Evolutionary conservation across 2,888 invertebrate species (phyloP).

Genomic region (Oscheius sp.): DNA sequence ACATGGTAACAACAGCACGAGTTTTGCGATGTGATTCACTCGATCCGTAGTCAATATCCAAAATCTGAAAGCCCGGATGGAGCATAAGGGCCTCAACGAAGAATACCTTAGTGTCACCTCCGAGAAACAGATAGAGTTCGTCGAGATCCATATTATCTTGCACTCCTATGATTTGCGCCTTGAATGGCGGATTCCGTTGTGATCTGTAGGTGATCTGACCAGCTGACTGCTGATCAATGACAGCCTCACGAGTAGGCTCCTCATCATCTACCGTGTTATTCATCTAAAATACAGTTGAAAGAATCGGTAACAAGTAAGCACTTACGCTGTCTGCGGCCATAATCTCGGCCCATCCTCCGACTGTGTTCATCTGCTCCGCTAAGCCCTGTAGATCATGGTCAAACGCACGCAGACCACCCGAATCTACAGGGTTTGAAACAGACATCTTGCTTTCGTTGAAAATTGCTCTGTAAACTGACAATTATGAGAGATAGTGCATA

Average conservation of each 20-base stretch:
- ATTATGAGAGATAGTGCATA: too few species aligned
- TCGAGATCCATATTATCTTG: background rate
- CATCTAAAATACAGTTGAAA: slow-evolving; percentile 9
- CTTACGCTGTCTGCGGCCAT: slow-evolving; percentile 34
- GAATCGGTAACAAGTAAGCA: background rate
- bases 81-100: background rate
- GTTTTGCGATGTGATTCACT: too few species aligned
- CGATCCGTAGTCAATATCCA: background rate
- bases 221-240: background rate
- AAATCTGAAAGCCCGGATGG: background rate
- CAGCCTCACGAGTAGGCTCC: background rate
- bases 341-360: slow-evolving; percentile 36
- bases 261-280: slow-evolving; percentile 33
- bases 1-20: too few species aligned
- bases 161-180: too few species aligned
- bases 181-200: too few species aligned
- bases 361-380: slow-evolving; percentile 34
- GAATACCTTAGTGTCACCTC: slow-evolving; percentile 13
- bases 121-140: slow-evolving; percentile 22
- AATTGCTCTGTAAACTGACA: background rate
- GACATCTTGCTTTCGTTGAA: slow-evolving; percentile 31
- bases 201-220: background rate
- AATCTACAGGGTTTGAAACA: slow-evolving; percentile 38
- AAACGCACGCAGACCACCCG: slow-evolving; percentile 28
- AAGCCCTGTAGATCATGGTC: slow-evolving; percentile 34